phyloP scores from a whole-genome alignment of 2,888 invertebrate genomes.

The Chirona hameri region DNA sequence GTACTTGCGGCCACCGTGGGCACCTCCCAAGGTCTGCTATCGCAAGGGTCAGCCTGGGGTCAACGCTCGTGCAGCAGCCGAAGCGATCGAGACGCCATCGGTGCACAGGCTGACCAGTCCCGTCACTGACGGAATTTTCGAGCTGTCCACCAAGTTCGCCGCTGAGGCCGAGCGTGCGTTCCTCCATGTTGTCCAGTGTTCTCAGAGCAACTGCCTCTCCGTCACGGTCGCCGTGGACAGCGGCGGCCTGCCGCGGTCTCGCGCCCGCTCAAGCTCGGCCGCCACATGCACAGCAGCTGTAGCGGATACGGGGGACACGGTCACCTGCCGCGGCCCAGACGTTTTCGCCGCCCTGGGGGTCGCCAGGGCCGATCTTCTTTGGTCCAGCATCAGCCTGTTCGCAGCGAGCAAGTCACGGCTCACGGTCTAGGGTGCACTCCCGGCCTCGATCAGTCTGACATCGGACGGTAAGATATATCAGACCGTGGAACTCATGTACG shows the following conservation, averaged over 20 bases:
- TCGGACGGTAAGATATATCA: no score
- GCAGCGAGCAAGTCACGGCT: neutral
- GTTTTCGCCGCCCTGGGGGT: neutral
- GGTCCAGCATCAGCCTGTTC: neutral
- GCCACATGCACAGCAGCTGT: neutral
- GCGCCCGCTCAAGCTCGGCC: neutral
- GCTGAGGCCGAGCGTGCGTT: neutral
- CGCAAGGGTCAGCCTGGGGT: neutral
- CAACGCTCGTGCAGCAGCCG: neutral
- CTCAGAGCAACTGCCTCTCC: neutral
- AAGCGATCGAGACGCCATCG: neutral
- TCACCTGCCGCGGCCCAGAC: neutral
- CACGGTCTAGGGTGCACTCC: neutral
- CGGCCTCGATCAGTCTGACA: neutral
- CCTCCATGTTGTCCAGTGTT: neutral
- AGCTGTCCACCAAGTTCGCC: neutral
- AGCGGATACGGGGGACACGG: neutral
- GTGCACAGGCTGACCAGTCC: no score
- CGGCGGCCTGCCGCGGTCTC: neutral
- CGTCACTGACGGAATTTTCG: neutral
- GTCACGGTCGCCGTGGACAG: neutral
- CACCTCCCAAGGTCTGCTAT: neutral
- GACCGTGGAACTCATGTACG: no score
- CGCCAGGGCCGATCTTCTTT: neutral
- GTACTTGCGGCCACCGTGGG: neutral